Percentiles rank a stretch among this genome's conserved stretches.
Evolutionary conservation across 1,140 invertebrate species (phyloP).

Genomic region (Panonychus citri): DNA sequence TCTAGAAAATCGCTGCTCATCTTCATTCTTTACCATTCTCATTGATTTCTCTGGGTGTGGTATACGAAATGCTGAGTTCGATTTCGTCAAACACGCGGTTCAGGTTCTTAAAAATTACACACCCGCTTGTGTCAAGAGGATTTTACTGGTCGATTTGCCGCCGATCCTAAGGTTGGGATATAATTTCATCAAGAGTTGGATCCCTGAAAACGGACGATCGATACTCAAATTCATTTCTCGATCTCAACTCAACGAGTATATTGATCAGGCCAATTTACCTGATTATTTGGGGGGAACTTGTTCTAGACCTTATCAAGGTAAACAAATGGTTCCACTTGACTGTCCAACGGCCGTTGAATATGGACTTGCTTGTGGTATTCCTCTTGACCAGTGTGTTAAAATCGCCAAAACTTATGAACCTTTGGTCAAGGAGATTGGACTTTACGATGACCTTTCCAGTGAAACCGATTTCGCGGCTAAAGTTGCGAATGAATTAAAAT

Average conservation of each 20-base stretch:
- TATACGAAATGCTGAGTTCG: constrained; percentile 10
- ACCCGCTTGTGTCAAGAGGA: constrained; percentile 6
- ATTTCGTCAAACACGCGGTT: constrained; percentile 9
- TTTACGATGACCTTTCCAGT: neutral
- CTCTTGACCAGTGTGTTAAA: neutral
- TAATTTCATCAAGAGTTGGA: neutral
- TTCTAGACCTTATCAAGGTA: neutral
- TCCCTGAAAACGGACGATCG: neutral
- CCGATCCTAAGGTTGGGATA: constrained; percentile 3
- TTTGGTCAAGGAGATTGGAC: neutral
- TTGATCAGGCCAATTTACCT: constrained; percentile 9
- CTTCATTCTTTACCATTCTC: constrained; percentile 4
- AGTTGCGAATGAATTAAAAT: no score
- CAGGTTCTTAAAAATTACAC: constrained; percentile 4
- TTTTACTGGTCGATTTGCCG: constrained; percentile 8
- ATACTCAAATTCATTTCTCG: constrained; percentile 10
- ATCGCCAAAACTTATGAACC: neutral
- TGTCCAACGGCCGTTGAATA: constrained; percentile 22
- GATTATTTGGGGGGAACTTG: constrained; percentile 12
- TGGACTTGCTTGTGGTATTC: constrained; percentile 8
- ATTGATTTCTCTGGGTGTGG: constrained; percentile 9
- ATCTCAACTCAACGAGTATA: constrained; percentile 5
- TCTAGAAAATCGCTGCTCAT: constrained; percentile 2
- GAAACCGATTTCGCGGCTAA: no score
- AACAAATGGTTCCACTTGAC: neutral